Percentiles rank a stretch among this genome's conserved stretches.
phyloP scores from a whole-genome alignment of 2,888 invertebrate species.

The Halictus quadricinctus region DNA sequence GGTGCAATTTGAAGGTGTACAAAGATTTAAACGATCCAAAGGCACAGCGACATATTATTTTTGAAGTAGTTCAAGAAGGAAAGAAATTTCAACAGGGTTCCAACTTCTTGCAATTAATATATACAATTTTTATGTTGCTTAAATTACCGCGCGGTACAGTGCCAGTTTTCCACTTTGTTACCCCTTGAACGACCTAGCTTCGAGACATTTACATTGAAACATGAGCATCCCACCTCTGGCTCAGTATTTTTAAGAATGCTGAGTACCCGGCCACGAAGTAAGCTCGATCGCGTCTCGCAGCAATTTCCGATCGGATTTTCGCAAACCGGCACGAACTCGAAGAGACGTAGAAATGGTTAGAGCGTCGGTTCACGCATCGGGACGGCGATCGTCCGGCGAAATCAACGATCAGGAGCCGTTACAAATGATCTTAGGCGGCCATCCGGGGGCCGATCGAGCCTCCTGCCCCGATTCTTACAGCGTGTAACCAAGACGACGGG shows the following conservation, averaged over 20 bases:
- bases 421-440: slow-evolving; percentile 39
- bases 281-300: background rate
- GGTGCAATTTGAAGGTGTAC: background rate
- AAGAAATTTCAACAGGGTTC: background rate
- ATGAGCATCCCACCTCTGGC: background rate
- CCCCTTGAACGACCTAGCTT: too few species aligned
- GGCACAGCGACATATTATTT: background rate
- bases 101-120: too few species aligned
- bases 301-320: background rate
- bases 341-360: background rate
- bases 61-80: background rate
- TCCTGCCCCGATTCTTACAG: slow-evolving; percentile 35
- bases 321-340: background rate
- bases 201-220: background rate
- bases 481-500: slow-evolving; percentile 58
- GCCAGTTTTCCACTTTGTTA: too few species aligned
- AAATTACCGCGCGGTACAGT: too few species aligned
- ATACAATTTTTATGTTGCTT: too few species aligned
- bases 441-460: slow-evolving; percentile 20
- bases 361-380: background rate
- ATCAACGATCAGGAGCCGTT: slow-evolving; percentile 21
- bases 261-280: background rate
- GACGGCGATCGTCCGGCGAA: slow-evolving; percentile 8
- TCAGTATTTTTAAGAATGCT: background rate
- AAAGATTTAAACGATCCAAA: background rate